Evolutionary conservation across 92 coral and sea anemone species (phyloP).

Genomic region (Epizoanthus scotinus): DNA sequence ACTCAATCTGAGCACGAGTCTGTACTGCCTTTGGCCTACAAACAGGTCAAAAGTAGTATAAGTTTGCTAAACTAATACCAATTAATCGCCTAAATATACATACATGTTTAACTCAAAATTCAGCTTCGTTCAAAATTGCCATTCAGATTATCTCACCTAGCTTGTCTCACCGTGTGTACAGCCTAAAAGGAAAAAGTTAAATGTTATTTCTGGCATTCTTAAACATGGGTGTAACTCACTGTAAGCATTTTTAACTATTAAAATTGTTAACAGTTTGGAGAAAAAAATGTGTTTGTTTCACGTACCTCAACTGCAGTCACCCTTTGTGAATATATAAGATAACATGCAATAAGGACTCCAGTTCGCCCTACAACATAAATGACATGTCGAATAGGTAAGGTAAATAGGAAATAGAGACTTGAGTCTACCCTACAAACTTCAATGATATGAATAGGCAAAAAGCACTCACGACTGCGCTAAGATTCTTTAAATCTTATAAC

Average conservation of each 20-base stretch:
- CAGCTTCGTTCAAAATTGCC: background rate
- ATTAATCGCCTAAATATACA: background rate
- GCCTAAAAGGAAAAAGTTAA: conserved; percentile 14
- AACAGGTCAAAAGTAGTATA: background rate
- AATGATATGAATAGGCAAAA: background rate
- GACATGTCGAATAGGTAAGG: too few relatives aligned
- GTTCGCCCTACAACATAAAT: conserved; percentile 70
- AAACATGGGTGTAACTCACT: too few relatives aligned
- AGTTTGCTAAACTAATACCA: background rate
- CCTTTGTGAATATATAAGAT: conserved; percentile 79
- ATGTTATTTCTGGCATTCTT: background rate
- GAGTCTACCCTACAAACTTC: too few relatives aligned
- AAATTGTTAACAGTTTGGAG: too few relatives aligned
- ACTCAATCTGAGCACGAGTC: conserved; percentile 93
- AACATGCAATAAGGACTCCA: conserved; percentile 91
- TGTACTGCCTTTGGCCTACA: conserved; percentile 94
- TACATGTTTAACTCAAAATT: background rate
- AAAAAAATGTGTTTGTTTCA: too few relatives aligned
- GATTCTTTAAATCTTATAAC: too few relatives aligned
- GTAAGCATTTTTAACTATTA: too few relatives aligned
- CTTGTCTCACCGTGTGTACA: conserved; percentile 26
- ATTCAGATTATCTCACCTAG: conserved; percentile 11
- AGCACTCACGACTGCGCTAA: too few relatives aligned
- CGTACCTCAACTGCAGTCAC: conserved; percentile 81
- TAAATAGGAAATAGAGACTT: too few relatives aligned